Evolutionary conservation across 2,888 invertebrate genomes (phyloP), one percentile per base, ranked within the genome.

Genomic region (Odontothrips loti): DNA sequence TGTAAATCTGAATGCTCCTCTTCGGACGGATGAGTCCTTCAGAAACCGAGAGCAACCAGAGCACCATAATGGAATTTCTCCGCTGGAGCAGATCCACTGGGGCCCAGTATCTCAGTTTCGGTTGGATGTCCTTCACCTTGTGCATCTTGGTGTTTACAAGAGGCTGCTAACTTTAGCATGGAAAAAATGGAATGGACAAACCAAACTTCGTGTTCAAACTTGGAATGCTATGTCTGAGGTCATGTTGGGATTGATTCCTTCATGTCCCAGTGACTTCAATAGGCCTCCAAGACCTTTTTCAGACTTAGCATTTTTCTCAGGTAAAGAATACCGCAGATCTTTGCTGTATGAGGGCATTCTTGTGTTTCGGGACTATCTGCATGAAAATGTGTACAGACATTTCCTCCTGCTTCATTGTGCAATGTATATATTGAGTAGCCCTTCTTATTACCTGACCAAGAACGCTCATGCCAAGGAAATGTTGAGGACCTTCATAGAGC

Each of bases 111-210:
- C 83, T 81, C 82, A 82, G 48, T 58, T 83, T 17, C 80, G 80
- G 1, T 80, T 82, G 20, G 83, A 83, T 29, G 80, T 82, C 47
- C 80, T 82, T 78, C 83, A 83, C 82, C 79, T 85, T 29, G 83
- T 84, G 68, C 84, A 83, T 82, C 79, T 84, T 51, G 84, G 84
- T 43, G 82, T 83, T n/a, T 80, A 84, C 47, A 83, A 83, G 81
- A 83, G 83, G 82, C 82, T 84, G 23, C 81, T 84, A 80, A n/a
- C n/a, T n/a, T 82, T 51, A 80, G 81, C 81, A 48, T 82, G 81
- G 82, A 75, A 79, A 43, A 58, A 82, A 80, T 80, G 81, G 75
- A 79, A 48, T 48, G 48, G 48, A 48, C 48, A 9, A 9, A 11
- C 15, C 48, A 48, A 48, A 15, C 48, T 48, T 9, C 48, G 15